phyloP scores from a whole-genome alignment of 2,797 vertebrate species.

The Menidia menidia region DNA sequence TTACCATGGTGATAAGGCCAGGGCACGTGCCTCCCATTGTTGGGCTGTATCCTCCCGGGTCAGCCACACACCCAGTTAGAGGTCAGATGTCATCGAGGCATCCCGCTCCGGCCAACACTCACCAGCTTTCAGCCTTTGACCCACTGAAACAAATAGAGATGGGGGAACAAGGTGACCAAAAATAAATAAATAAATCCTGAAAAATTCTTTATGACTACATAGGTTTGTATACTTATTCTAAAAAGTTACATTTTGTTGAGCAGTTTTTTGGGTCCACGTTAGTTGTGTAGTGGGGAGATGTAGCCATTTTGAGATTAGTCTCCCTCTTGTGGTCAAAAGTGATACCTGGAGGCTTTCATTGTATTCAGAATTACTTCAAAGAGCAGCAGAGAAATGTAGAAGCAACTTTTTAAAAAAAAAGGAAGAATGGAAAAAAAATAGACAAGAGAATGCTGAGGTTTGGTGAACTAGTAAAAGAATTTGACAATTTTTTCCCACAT shows the following conservation, averaged over 20 bases:
- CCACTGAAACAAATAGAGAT: constrained; percentile 89
- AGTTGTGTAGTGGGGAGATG: constrained; percentile 12
- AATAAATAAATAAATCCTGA: constrained; percentile 26
- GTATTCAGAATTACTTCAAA: constrained; percentile 6
- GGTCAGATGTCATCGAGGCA: constrained; percentile 75
- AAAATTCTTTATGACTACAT: constrained; percentile 11
- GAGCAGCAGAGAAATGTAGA: neutral
- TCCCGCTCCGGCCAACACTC: constrained; percentile 79
- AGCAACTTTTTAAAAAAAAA: neutral
- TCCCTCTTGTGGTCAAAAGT: constrained; percentile 2
- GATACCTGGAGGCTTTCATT: constrained; percentile 11
- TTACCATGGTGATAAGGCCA: constrained; percentile 89
- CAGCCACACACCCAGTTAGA: constrained; percentile 81
- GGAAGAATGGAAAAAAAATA: neutral
- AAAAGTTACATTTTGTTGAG: neutral
- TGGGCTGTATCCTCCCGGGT: constrained; percentile 86
- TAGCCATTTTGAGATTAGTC: constrained; percentile 5
- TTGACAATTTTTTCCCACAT: neutral
- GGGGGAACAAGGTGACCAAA: constrained; percentile 2
- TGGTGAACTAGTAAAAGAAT: neutral
- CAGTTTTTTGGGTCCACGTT: constrained; percentile 8
- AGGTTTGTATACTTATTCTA: neutral
- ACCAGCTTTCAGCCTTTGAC: constrained; percentile 85
- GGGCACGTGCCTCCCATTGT: constrained; percentile 92
- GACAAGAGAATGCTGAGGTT: neutral